phyloP scores from a whole-genome alignment of 2,797 vertebrate species.

The Steatocranus sp. region DNA sequence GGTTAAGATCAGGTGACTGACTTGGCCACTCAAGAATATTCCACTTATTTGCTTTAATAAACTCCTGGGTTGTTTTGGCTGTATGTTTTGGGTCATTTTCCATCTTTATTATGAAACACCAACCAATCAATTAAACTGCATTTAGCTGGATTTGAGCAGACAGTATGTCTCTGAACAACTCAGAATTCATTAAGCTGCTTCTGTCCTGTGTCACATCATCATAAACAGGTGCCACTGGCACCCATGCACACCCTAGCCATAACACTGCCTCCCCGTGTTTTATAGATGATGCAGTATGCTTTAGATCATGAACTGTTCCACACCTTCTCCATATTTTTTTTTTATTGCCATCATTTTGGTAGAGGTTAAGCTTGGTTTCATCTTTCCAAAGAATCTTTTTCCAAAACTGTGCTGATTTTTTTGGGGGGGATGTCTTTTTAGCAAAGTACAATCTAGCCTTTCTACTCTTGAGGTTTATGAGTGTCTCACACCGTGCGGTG shows the following conservation, averaged over 20 bases:
- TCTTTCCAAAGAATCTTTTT: not conserved
- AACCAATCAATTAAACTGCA: not conserved
- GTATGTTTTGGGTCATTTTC: rapidly evolving
- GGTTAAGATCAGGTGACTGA: not conserved
- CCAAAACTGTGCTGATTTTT: not conserved
- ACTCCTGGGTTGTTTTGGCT: not conserved
- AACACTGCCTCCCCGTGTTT: not conserved
- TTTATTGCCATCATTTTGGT: not conserved
- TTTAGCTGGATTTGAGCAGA: not conserved
- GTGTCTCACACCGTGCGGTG: not conserved
- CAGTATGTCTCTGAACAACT: not conserved
- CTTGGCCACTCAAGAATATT: rapidly evolving
- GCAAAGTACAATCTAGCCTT: not conserved
- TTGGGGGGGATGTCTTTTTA: not conserved
- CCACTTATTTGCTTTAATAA: not conserved
- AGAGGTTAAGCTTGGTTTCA: not conserved
- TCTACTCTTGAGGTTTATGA: not conserved
- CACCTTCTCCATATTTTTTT: not conserved
- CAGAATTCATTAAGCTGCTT: not conserved
- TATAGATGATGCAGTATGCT: not conserved
- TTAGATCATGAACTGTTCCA: not conserved
- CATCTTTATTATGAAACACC: not conserved
- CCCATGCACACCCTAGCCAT: not conserved
- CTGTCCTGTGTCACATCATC: not conserved
- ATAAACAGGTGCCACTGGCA: not conserved